These are phyloP conservation scores for Ceuthmochares aereus DNA, from an alignment of 2,113 vertebrate species.

Conservation along the genomic window DNA sequence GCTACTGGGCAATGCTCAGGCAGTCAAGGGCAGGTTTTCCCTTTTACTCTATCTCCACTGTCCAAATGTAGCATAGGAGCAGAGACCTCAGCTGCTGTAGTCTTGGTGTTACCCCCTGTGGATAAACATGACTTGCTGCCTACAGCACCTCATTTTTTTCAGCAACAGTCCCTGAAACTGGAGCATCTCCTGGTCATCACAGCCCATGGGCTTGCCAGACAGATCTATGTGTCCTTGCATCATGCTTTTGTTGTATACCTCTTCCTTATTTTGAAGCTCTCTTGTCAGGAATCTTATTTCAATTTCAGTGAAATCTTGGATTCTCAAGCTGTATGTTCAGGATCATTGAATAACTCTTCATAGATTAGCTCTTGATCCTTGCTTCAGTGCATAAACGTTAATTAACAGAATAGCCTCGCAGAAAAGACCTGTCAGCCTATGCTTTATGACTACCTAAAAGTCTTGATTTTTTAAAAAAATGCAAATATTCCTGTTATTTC, in stretches of 20 bases:
- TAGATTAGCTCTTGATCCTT: not conserved
- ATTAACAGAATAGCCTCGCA: not conserved
- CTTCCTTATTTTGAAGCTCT: not conserved
- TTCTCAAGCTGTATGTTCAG: not conserved
- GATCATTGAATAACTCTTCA: not conserved
- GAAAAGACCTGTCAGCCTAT: not conserved
- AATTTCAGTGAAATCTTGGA: not conserved
- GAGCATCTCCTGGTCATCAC: not conserved
- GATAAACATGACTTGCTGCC: not conserved
- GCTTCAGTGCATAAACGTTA: not conserved
- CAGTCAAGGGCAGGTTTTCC: not conserved
- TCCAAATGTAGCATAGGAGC: rapidly evolving
- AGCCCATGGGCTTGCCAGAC: not conserved
- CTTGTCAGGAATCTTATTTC: not conserved
- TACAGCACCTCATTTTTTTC: not conserved
- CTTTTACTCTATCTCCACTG: not conserved
- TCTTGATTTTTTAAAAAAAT: not conserved
- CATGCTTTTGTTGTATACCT: not conserved
- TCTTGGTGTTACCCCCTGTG: not conserved
- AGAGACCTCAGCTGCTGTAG: not conserved
- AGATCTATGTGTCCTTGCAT: not conserved
- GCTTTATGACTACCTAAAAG: not conserved
- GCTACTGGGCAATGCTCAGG: too few relatives aligned
- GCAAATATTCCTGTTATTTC: not conserved
- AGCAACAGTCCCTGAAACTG: not conserved